A percentile compares a stretch with the other conserved stretches of the same genome.
Evolutionary conservation across 1,140 invertebrate species (phyloP).

Genomic region (Ylistrum balloti): DNA sequence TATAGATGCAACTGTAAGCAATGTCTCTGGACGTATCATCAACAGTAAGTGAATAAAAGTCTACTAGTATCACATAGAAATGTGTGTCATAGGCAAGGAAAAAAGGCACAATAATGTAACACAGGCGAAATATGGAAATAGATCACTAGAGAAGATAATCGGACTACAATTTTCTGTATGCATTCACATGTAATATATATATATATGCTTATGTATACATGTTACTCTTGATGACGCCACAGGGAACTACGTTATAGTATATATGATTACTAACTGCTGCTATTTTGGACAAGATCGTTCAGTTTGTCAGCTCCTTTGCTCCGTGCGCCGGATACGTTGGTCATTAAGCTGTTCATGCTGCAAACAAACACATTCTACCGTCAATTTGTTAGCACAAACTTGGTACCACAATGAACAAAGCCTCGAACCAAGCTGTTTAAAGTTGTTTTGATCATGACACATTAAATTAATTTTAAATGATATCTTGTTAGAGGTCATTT

Average conservation of each 20-base stretch:
- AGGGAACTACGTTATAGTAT: background rate
- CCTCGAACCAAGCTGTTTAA: too few species aligned
- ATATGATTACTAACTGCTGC: slow-evolving; percentile 21
- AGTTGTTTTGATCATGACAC: too few species aligned
- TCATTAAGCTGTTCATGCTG: background rate
- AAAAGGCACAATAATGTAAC: slow-evolving; percentile 35
- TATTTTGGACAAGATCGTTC: background rate
- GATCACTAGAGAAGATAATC: background rate
- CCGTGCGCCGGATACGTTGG: background rate
- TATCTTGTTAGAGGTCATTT: background rate
- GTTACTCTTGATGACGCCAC: background rate
- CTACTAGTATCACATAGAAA: slow-evolving; percentile 34
- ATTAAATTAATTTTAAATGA: background rate
- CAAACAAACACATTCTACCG: background rate
- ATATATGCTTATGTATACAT: slow-evolving; percentile 25
- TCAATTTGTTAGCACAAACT: background rate
- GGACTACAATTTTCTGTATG: slow-evolving; percentile 38
- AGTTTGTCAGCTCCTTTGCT: background rate
- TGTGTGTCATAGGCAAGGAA: slow-evolving; percentile 37
- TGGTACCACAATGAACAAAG: background rate
- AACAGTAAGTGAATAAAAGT: slow-evolving; percentile 4
- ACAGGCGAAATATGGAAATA: slow-evolving; percentile 19
- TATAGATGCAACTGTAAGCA: slow-evolving; percentile 26
- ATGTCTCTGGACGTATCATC: slow-evolving; percentile 17
- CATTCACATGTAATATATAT: background rate